Evolutionary conservation across 2,888 invertebrate genomes (phyloP), one percentile per base, ranked within the genome.

Genomic region (Drosophila mercatorum): DNA sequence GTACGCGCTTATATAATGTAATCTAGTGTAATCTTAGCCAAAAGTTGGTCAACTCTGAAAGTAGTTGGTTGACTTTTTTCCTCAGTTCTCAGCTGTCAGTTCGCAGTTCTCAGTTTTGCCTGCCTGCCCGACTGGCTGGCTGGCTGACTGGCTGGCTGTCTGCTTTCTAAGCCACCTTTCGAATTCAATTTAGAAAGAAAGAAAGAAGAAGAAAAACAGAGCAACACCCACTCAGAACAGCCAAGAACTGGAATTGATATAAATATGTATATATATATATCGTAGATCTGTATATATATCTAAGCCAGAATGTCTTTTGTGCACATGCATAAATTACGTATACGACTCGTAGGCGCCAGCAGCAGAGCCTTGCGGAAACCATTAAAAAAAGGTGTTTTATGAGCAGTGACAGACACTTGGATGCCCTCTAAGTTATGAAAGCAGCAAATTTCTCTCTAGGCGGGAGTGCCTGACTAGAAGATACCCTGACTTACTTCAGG

Each of bases 1-100:
- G 81, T 77, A 72, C 55, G 72, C 59, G 77, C 77, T 78, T 78
- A 78, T 78, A 78, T 78, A 78, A 78, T 80, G 78, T 80, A 80
- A 77, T 80, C 78, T 77, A 77, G 79, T 81, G 79, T 78, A 81
- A 81, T 74, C 78, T 80, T 66, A 34, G 46, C 58, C 81, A 80
- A 89, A 51, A 85, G 84, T 85, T 85, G 84, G 84, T 88, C 84
- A 85, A 85, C 83, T 85, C 88, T 75, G 84, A 85, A 85, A 85
- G 84, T 85, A 88, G 84, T 85, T 85, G 86, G 88, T 72, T 80
- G 62, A 72, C 78, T 89, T 80, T 80, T 55, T 41, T 41, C 38
- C 4, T 41, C 38, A 38, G 40, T 10, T 55, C 55, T 28, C 26
- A 40, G 55, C 2, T 55, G 2, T 40, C 41, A 41, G 55, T 4